A percentile compares a stretch with the other conserved stretches of the same genome.
Conservation (phyloP, 2,113 vertebrate genomes). For the Erythrolamprus reginae region DNA sequence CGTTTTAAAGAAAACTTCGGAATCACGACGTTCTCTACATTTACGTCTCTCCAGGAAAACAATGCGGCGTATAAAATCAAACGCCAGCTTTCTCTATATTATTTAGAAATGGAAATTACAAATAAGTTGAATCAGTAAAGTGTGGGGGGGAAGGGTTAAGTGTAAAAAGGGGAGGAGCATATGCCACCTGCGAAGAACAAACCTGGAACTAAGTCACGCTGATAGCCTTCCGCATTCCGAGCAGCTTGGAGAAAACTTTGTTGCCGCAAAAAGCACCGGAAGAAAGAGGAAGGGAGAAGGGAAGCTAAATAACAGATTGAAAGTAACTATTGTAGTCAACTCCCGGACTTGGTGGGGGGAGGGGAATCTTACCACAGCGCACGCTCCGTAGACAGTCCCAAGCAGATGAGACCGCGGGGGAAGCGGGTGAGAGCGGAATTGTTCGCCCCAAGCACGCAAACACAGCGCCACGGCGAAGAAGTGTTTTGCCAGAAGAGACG, state of each 20-base stretch:
- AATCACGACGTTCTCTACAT: constrained; percentile 1
- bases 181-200: constrained; percentile 16
- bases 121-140: neutral
- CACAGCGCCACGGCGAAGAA: constrained; percentile 30
- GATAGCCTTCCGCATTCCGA: neutral
- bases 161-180: neutral
- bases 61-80: neutral
- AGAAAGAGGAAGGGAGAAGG: neutral
- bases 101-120: neutral
- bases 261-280: constrained; percentile 30
- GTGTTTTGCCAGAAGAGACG: constrained; percentile 13
- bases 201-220: constrained; percentile 62
- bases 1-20: constrained; percentile 12
- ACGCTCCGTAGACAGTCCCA: constrained; percentile 40
- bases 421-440: constrained; percentile 6
- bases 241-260: constrained; percentile 40
- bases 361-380: constrained; percentile 57
- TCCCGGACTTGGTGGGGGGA: neutral
- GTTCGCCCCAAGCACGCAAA: constrained; percentile 35
- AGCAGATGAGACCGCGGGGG: constrained; percentile 42
- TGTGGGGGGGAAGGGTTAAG: constrained; percentile 14
- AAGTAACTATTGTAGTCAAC: constrained; percentile 21
- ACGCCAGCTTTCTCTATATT: no score
- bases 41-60: constrained; percentile 14
- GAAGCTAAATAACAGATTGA: neutral